These are phyloP conservation scores for Bombus waltoni DNA, from an alignment of 1,140 invertebrate genomes.

Conservation along the genomic window DNA sequence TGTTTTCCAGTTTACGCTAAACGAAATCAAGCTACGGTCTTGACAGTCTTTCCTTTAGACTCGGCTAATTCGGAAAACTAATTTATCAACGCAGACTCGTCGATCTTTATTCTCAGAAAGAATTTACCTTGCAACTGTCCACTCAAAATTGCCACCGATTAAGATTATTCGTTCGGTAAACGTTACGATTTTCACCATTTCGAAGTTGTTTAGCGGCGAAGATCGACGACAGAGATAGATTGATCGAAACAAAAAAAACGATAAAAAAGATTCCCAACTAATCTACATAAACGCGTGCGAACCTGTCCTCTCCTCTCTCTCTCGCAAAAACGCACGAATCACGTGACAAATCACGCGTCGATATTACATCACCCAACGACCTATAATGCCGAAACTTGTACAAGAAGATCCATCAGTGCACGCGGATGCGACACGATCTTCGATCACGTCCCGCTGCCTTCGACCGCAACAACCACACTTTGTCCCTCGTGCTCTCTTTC, in stretches of 20 bases:
- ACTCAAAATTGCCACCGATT: too few species aligned
- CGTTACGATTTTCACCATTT: too few species aligned
- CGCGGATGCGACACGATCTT: not conserved
- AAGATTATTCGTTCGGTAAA: not conserved
- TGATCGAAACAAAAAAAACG: too few species aligned
- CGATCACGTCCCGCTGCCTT: slow-evolving; percentile 8
- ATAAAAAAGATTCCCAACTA: too few species aligned
- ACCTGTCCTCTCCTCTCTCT: not conserved
- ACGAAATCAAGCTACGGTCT: not conserved
- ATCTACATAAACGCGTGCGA: too few species aligned
- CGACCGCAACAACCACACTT: not conserved
- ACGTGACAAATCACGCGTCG: too few species aligned
- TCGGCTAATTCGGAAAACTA: not conserved
- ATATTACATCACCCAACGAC: not conserved
- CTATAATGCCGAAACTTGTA: not conserved
- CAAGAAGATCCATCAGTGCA: slow-evolving; percentile 11
- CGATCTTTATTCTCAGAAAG: not conserved
- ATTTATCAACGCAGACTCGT: not conserved
- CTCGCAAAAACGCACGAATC: too few species aligned
- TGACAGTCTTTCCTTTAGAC: not conserved
- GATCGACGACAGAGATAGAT: too few species aligned
- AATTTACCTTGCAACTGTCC: not conserved
- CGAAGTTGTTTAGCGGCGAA: too few species aligned
- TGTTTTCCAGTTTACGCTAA: not conserved
- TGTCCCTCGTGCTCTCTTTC: slow-evolving; percentile 60